A percentile compares a stretch with the other conserved stretches of the same genome.
Conservation (phyloP, 2,113 vertebrate species). For the Caretta caretta region DNA sequence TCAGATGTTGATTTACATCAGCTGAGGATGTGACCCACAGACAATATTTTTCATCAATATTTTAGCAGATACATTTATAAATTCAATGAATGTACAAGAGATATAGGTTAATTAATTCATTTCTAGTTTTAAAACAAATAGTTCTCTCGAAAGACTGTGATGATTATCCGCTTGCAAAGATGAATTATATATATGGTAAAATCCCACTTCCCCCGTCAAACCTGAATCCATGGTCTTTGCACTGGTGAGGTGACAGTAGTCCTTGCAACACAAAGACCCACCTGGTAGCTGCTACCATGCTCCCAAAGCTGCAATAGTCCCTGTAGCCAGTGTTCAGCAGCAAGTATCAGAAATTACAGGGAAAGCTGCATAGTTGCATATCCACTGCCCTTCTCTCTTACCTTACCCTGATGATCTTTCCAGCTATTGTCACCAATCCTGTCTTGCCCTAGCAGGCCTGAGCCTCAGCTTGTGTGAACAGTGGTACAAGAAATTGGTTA, state of each 20-base stretch:
- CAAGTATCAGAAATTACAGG: constrained; percentile 35
- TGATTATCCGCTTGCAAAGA: neutral
- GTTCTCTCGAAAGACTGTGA: neutral
- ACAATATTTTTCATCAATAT: neutral
- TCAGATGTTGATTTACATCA: neutral
- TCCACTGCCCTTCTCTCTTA: neutral
- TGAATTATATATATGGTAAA: neutral
- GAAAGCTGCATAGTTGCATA: neutral
- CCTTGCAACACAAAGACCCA: constrained; percentile 17
- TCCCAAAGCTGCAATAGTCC: constrained; percentile 18
- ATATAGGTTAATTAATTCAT: neutral
- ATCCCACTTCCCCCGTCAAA: neutral
- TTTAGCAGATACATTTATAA: neutral
- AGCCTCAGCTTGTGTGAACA: neutral
- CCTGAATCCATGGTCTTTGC: neutral
- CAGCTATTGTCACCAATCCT: neutral
- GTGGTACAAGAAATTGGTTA: neutral
- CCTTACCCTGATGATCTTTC: neutral
- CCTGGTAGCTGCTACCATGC: rapidly evolving
- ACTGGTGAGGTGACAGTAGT: neutral
- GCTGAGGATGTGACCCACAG: neutral
- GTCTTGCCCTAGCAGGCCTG: neutral
- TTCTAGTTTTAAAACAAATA: neutral
- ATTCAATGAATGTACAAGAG: neutral
- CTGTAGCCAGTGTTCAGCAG: neutral